Evolutionary conservation across 2,113 vertebrate genomes (phyloP).

Genomic region (Plecturocebus donacophilus): DNA sequence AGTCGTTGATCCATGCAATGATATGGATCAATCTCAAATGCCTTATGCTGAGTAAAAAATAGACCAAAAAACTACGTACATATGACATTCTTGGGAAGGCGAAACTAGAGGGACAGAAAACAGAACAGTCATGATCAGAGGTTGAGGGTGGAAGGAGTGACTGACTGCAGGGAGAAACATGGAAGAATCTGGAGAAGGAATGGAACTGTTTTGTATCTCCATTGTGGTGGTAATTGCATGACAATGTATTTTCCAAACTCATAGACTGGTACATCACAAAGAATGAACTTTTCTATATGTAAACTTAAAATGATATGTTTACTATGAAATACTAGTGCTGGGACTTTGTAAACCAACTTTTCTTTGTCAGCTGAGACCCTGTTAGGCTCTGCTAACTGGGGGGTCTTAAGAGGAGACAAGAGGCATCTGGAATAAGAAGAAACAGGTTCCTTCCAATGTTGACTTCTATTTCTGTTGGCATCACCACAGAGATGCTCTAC

Average conservation of each 20-base stretch:
- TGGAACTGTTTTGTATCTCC: neutral
- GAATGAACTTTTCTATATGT: neutral
- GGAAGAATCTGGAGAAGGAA: too few species aligned
- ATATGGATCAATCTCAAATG: neutral
- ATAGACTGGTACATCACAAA: neutral
- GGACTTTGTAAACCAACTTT: neutral
- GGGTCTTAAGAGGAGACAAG: neutral
- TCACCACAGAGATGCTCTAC: neutral
- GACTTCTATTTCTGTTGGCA: neutral
- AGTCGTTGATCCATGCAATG: neutral
- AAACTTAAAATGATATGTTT: neutral
- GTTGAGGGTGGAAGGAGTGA: neutral
- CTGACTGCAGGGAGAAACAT: neutral
- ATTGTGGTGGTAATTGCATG: neutral
- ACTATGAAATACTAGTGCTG: neutral
- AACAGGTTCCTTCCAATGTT: neutral
- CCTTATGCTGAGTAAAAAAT: neutral
- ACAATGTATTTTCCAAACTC: neutral
- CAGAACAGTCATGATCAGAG: neutral
- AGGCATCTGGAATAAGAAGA: neutral
- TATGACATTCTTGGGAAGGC: neutral
- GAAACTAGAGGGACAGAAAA: neutral
- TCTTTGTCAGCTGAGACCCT: neutral
- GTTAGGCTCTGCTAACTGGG: neutral
- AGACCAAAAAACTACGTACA: neutral